Evolutionary conservation across 1,140 invertebrate species (phyloP).

Genomic region (Bombus picipes): DNA sequence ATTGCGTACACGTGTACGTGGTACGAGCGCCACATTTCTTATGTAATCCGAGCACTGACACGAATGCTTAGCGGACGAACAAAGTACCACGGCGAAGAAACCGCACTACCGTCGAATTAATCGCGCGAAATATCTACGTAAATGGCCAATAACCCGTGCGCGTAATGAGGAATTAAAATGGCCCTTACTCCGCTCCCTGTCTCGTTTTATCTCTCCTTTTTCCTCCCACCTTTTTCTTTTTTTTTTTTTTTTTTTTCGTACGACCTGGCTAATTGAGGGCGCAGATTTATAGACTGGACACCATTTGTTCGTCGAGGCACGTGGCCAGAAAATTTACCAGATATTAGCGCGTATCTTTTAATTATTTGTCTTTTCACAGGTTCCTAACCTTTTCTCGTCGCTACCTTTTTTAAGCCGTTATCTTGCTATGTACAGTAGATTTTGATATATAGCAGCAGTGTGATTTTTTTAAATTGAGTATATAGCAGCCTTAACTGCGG

Average conservation of each 20-base stretch:
- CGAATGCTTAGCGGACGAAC: conserved; percentile 28
- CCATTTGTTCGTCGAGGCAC: neutral
- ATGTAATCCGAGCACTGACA: conserved; percentile 45
- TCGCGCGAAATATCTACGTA: conserved; percentile 44
- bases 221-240: neutral
- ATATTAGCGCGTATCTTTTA: neutral
- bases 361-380: neutral
- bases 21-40: conserved; percentile 41
- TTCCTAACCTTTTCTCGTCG: too few species aligned
- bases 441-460: neutral
- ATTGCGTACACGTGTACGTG: conserved; percentile 51
- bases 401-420: rapidly evolving
- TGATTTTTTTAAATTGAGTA: neutral
- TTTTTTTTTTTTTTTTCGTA: neutral
- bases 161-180: conserved; percentile 44
- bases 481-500: too few species aligned
- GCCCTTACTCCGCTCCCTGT: neutral
- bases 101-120: conserved; percentile 40
- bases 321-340: neutral
- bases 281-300: conserved; percentile 17
- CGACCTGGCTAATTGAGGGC: neutral
- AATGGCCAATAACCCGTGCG: conserved; percentile 48
- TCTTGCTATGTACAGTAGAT: neutral
- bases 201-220: neutral
- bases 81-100: conserved; percentile 31